Evolutionary conservation across 2,888 invertebrate species (phyloP).

Genomic region (Agrochola circellaris): DNA sequence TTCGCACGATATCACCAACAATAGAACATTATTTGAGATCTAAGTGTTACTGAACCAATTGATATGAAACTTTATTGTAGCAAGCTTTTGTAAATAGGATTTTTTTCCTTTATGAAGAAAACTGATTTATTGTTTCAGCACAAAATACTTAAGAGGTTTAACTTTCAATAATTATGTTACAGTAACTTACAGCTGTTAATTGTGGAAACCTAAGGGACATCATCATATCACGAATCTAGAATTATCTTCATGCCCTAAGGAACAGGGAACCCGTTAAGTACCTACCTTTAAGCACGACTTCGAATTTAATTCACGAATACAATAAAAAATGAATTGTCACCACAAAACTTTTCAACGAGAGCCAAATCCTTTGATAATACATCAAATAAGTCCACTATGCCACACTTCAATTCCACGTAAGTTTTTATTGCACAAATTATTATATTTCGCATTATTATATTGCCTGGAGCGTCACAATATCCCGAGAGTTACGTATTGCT

Average conservation of each 20-base stretch:
- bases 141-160: background rate
- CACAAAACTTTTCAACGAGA: background rate
- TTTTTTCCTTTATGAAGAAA: background rate
- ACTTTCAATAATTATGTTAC: background rate
- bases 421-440: slow-evolving; percentile 56
- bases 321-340: background rate
- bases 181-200: background rate
- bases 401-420: slow-evolving; percentile 39
- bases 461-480: slow-evolving; percentile 3
- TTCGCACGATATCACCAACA: slow-evolving; percentile 33
- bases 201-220: background rate
- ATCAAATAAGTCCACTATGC: slow-evolving; percentile 20
- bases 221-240: background rate
- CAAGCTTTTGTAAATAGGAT: background rate
- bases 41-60: background rate
- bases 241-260: background rate
- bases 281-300: background rate
- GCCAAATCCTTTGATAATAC: slow-evolving; percentile 15
- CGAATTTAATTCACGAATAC: background rate
- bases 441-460: slow-evolving; percentile 40
- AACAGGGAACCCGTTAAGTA: background rate
- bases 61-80: background rate
- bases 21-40: background rate
- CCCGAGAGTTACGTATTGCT: background rate
- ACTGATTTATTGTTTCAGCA: background rate